Percentiles rank a stretch among this genome's conserved stretches.
Evolutionary conservation across 1,140 invertebrate species (phyloP).

Genomic region (Helicoverpa armigera): DNA sequence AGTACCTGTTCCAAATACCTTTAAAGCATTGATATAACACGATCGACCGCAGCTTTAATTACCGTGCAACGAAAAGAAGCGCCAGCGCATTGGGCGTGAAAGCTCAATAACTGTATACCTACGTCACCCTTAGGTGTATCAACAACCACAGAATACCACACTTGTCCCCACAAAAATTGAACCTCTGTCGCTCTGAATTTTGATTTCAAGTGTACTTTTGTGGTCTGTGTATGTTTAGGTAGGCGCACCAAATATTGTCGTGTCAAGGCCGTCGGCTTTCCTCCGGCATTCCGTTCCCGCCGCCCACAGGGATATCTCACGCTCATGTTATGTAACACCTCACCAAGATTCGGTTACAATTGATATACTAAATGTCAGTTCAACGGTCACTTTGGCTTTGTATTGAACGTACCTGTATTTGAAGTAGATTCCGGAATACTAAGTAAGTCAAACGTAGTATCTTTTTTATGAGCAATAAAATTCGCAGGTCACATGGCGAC

Average conservation of each 20-base stretch:
- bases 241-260: conserved; percentile 81
- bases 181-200: conserved; percentile 60
- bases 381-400: conserved; percentile 18
- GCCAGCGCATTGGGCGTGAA: conserved; percentile 79
- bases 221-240: conserved; percentile 71
- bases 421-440: conserved; percentile 13
- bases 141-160: conserved; percentile 65
- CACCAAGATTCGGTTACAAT: conserved; percentile 75
- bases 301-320: conserved; percentile 85
- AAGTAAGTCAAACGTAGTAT: conserved; percentile 5
- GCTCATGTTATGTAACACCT: conserved; percentile 80
- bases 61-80: conserved; percentile 69
- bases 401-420: conserved; percentile 38
- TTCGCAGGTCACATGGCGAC: conserved; percentile 39
- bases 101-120: conserved; percentile 74
- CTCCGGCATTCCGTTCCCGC: conserved; percentile 83
- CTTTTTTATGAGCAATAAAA: conserved; percentile 28
- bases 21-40: conserved; percentile 47
- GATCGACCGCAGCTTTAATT: conserved; percentile 72
- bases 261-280: conserved; percentile 85
- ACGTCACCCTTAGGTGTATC: conserved; percentile 65
- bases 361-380: conserved; percentile 68
- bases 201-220: conserved; percentile 33
- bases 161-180: conserved; percentile 48
- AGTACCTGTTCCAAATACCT: not conserved